Evolutionary conservation across 2,888 invertebrate species (phyloP), one percentile per base, ranked within the genome.

Genomic region (Sesia bembeciformis): DNA sequence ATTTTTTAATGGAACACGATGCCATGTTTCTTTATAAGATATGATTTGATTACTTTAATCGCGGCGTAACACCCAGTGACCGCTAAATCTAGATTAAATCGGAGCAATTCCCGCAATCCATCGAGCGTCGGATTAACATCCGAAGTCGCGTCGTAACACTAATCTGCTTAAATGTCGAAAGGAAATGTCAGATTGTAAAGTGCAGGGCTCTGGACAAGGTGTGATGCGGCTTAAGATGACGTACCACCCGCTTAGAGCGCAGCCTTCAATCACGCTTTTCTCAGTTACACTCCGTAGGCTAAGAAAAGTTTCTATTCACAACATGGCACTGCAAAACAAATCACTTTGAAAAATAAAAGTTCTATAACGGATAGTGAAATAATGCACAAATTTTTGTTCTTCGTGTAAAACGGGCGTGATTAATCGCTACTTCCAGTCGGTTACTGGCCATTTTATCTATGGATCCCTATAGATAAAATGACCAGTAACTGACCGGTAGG

Each of bases 131-230:
- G 87, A 87, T 89, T 89, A 87, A 81, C 77, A 84, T 84, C 76
- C 79, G 68, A 81, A 81, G 84, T 78, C 74, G 77, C 80, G 74
- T 76, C 78, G 83, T 80, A 87, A 81, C 84, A 82, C 82, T 88
- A 87, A 89, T 88, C 89, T 88, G 82, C 84, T 89, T 84, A 82
- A 85, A 89, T 84, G 88, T 87, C 89, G 83, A 85, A 82, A 88
- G 90, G 89, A 90, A 89, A 90, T 82, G 90, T 90, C 90, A 83
- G 90, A 88, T 90, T 85, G 88, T 83, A 84, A 84, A 76, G 78
- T 80, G 78, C 81, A 84, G 84, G 79, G 82, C 78, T 70, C 71
- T 63, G 74, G 76, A 70, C 73, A 69, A 68, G 60, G 72, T 72
- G 73, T 81, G 84, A 81, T 76, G 81, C 68, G 81, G 84, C 81